phyloP scores from a whole-genome alignment of 1,140 invertebrate species.

The Saxidomus purpurata region DNA sequence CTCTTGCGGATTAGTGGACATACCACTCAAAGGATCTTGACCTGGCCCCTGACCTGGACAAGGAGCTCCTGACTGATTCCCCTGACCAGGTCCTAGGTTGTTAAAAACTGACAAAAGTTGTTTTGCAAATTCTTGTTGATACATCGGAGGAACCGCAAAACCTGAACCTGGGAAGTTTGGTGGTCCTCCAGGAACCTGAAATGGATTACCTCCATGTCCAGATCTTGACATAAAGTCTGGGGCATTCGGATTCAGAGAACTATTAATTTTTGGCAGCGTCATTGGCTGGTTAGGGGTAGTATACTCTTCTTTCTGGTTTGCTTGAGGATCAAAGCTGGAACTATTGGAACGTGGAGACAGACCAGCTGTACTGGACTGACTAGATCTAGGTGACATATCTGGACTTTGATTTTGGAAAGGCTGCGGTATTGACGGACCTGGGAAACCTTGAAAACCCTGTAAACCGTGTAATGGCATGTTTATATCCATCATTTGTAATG shows the following conservation, averaged over 20 bases:
- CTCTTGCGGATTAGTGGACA: slow-evolving; percentile 51
- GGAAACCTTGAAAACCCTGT: slow-evolving; percentile 89
- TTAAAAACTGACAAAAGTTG: slow-evolving; percentile 57
- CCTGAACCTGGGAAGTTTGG: slow-evolving; percentile 28
- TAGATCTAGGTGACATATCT: slow-evolving; percentile 69
- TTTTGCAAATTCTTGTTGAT: slow-evolving; percentile 68
- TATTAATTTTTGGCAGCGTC: slow-evolving; percentile 87
- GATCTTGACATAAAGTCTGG: slow-evolving; percentile 90
- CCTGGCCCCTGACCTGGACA: not conserved
- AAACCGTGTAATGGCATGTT: slow-evolving; percentile 25
- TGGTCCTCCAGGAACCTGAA: slow-evolving; percentile 20
- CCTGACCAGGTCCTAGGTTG: slow-evolving; percentile 37
- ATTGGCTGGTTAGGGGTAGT: slow-evolving; percentile 86
- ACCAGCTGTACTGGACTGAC: slow-evolving; percentile 68
- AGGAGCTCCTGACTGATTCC: not conserved
- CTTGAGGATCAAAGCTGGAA: slow-evolving; percentile 52
- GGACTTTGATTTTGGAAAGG: slow-evolving; percentile 70
- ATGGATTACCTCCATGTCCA: slow-evolving; percentile 19
- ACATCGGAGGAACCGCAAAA: slow-evolving; percentile 37
- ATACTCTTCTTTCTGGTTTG: slow-evolving; percentile 83
- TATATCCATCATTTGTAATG: slow-evolving; percentile 56
- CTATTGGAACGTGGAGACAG: slow-evolving; percentile 66
- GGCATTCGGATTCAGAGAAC: slow-evolving; percentile 94
- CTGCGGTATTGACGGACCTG: slow-evolving; percentile 39
- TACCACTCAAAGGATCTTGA: slow-evolving; percentile 28